Evolutionary conservation across 2,888 invertebrate species (phyloP).

Genomic region (Tetranychus truncatus): DNA sequence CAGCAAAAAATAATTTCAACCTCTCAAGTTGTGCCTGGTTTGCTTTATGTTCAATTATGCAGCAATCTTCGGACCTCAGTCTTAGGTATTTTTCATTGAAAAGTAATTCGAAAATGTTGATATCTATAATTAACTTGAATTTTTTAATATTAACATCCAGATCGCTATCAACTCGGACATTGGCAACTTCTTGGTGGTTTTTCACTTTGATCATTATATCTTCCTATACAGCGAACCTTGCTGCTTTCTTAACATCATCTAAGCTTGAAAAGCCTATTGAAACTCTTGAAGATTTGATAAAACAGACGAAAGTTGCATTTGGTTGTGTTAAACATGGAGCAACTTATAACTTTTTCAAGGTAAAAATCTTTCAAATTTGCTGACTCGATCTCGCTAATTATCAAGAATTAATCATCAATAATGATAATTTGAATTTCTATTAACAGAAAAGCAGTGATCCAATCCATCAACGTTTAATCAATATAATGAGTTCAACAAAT

Average conservation of each 20-base stretch:
- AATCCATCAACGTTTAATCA: conserved; percentile 37
- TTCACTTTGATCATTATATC: conserved; percentile 28
- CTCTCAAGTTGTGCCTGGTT: conserved; percentile 27
- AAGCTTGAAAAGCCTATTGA: conserved; percentile 53
- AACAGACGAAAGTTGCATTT: conserved; percentile 70
- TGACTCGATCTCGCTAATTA: not conserved
- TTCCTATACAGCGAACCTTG: conserved; percentile 31
- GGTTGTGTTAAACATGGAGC: conserved; percentile 78
- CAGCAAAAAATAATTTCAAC: conserved; percentile 21
- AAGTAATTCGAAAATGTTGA: not conserved
- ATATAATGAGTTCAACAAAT: conserved; percentile 31
- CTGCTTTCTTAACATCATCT: conserved; percentile 31
- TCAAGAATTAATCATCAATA: not conserved
- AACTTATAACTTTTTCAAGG: conserved; percentile 82
- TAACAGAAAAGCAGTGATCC: conserved; percentile 33
- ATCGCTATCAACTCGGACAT: conserved; percentile 33
- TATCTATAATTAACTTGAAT: not conserved
- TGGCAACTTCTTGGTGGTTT: conserved; percentile 27
- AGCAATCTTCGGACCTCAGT: conserved; percentile 32
- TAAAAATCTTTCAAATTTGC: conserved; percentile 32
- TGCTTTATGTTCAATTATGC: conserved; percentile 35
- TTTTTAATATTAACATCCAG: conserved; percentile 35
- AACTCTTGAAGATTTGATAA: conserved; percentile 29
- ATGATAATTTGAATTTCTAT: not conserved
- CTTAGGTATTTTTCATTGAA: conserved; percentile 16